Conservation (phyloP, 2,888 invertebrate species). For the Myopa testacea region DNA sequence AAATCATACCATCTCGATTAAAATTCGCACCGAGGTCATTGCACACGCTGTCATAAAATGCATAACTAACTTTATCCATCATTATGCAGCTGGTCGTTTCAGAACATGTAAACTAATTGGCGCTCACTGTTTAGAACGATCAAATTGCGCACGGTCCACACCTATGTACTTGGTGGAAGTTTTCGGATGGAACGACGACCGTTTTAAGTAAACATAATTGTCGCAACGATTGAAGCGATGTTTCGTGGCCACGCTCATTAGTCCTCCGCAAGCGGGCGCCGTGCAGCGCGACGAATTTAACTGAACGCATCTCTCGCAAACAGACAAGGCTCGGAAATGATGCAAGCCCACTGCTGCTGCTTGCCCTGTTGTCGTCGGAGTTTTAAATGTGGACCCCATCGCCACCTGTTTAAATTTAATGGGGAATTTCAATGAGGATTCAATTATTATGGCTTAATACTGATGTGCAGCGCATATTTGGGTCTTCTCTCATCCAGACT, state of each 20-base stretch:
- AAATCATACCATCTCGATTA: too few relatives aligned
- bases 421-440: slow-evolving; percentile 48
- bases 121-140: too few relatives aligned
- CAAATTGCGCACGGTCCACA: too few relatives aligned
- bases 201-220: too few relatives aligned
- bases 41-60: too few relatives aligned
- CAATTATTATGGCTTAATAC: slow-evolving; percentile 63
- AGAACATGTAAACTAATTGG: too few relatives aligned
- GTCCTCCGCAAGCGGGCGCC: background rate
- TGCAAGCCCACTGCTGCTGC: slow-evolving; percentile 51
- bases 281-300: background rate
- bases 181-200: background rate
- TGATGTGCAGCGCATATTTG: slow-evolving; percentile 38
- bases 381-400: slow-evolving; percentile 15
- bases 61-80: too few relatives aligned
- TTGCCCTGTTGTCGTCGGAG: slow-evolving; percentile 42
- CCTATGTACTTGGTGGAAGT: too few relatives aligned
- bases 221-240: too few relatives aligned
- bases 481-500: background rate
- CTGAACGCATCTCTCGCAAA: background rate
- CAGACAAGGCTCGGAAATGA: slow-evolving; percentile 33
- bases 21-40: too few relatives aligned
- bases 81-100: too few relatives aligned
- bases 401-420: slow-evolving; percentile 50
- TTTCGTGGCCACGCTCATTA: slow-evolving; percentile 17